phyloP scores from a whole-genome alignment of 2,113 vertebrate genomes.

The Megaceryle maxima region DNA sequence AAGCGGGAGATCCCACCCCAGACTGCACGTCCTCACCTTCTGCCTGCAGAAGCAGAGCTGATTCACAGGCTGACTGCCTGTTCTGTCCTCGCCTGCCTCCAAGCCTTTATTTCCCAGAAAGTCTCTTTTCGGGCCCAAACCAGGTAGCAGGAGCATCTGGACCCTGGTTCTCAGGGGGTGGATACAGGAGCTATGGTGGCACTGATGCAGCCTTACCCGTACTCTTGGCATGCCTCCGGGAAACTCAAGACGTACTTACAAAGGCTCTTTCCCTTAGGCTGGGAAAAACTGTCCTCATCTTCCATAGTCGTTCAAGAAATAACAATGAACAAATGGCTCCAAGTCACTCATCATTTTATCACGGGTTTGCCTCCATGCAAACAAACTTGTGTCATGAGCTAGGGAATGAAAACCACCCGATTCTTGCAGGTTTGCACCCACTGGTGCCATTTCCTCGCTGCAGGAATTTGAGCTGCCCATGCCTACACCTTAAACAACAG shows the following conservation, averaged over 20 bases:
- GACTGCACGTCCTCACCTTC: background rate
- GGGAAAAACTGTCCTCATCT: background rate
- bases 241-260: background rate
- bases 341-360: background rate
- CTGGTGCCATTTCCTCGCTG: background rate
- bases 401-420: background rate
- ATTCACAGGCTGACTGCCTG: background rate
- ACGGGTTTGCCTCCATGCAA: background rate
- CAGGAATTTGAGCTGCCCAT: background rate
- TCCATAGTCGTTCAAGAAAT: background rate
- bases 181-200: background rate
- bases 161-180: background rate
- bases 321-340: background rate
- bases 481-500: background rate
- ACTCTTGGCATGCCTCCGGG: background rate
- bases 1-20: background rate
- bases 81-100: background rate
- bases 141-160: background rate
- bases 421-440: background rate
- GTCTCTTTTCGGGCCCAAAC: background rate
- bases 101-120: background rate
- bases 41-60: background rate
- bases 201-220: rapidly evolving
- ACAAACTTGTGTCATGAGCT: background rate
- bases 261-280: background rate